Conservation (phyloP, 1,140 invertebrate genomes). For the Tigriopus japonicus region DNA sequence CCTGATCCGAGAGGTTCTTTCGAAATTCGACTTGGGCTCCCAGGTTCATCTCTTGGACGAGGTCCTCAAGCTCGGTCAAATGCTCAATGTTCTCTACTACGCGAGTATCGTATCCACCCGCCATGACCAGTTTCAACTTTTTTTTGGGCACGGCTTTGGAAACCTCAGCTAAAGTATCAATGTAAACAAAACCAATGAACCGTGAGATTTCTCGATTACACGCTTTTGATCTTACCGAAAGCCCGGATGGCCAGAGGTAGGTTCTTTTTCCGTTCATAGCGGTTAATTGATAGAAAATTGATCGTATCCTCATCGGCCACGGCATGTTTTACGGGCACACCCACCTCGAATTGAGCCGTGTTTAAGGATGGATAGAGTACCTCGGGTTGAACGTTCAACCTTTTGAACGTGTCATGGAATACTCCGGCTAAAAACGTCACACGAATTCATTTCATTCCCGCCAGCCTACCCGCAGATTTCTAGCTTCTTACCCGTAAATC, state of each 20-base stretch:
- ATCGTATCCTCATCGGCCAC: constrained; percentile 10
- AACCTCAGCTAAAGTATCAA: constrained; percentile 24
- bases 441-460: background rate
- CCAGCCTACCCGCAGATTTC: background rate
- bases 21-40: constrained; percentile 58
- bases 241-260: constrained; percentile 60
- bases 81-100: constrained; percentile 77
- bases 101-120: constrained; percentile 84
- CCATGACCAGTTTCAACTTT: constrained; percentile 63
- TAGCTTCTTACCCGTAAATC: constrained; percentile 42
- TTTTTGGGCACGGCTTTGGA: background rate
- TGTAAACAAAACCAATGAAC: too few species aligned
- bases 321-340: background rate
- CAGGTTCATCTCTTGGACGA: constrained; percentile 44
- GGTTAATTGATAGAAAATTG: constrained; percentile 15
- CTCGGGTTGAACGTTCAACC: constrained; percentile 35
- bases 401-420: constrained; percentile 7
- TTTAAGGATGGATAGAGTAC: constrained; percentile 90
- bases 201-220: too few species aligned
- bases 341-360: constrained; percentile 45
- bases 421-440: background rate
- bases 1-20: constrained; percentile 60
- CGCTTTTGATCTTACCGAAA: constrained; percentile 42
- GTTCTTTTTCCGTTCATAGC: constrained; percentile 84
- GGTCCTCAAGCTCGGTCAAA: constrained; percentile 49